These are phyloP conservation scores for Morinoia aosen DNA, from an alignment of 2,888 invertebrate genomes.

Conservation along the genomic window DNA sequence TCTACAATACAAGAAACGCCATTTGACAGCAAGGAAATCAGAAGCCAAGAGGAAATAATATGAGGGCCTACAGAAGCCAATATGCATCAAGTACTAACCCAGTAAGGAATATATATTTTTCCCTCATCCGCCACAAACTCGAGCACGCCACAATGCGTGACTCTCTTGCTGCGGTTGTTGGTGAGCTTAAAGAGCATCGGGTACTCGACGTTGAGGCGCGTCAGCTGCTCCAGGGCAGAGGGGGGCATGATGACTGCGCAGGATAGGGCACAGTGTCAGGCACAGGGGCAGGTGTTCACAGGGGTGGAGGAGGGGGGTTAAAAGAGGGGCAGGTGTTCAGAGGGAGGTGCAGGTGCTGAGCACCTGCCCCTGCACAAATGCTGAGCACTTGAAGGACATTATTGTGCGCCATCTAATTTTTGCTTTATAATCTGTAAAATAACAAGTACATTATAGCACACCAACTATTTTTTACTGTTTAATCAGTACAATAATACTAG, in stretches of 20 bases:
- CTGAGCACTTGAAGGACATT: too few relatives aligned
- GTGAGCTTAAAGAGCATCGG: slow-evolving; percentile 98
- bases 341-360: too few relatives aligned
- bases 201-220: slow-evolving; percentile 93
- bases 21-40: too few relatives aligned
- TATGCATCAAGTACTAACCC: slow-evolving; percentile 78
- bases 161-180: slow-evolving; percentile 85
- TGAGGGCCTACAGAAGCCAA: not conserved
- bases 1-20: not conserved
- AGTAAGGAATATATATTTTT: slow-evolving; percentile 96
- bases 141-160: slow-evolving; percentile 92
- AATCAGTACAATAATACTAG: too few relatives aligned
- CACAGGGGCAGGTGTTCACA: slow-evolving; percentile 61
- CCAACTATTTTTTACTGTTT: too few relatives aligned
- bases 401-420: too few relatives aligned
- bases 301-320: too few relatives aligned
- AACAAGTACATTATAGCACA: too few relatives aligned
- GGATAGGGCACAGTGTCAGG: slow-evolving; percentile 60
- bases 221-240: slow-evolving; percentile 92
- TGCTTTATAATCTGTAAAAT: too few relatives aligned
- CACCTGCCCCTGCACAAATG: too few relatives aligned
- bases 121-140: slow-evolving; percentile 99
- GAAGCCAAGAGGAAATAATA: not conserved
- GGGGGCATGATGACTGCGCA: slow-evolving; percentile 96
- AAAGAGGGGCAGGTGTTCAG: too few relatives aligned